Evolutionary conservation across 2,888 invertebrate species (phyloP).

Genomic region (Andrena chrysosceles): DNA sequence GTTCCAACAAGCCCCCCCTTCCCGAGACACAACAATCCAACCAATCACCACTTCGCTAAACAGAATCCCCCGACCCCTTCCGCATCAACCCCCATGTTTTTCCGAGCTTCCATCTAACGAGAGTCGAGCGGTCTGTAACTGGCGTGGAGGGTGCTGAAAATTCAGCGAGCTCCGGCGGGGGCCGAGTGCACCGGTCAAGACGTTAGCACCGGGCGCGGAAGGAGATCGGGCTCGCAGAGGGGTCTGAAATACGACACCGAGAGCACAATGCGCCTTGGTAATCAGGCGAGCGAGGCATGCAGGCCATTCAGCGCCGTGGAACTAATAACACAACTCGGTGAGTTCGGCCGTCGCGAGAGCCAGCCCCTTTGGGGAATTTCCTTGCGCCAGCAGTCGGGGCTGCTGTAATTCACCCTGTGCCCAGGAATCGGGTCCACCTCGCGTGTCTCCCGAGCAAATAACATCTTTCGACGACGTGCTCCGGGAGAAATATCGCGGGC

Average conservation of each 20-base stretch:
- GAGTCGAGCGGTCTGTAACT: background rate
- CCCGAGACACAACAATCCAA: no score
- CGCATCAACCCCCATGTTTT: no score
- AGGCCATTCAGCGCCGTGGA: slow-evolving; percentile 56
- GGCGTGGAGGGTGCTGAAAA: background rate
- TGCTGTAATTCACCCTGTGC: slow-evolving; percentile 60
- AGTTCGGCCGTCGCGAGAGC: slow-evolving; percentile 53
- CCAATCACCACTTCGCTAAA: no score
- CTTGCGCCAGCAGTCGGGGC: slow-evolving; percentile 32
- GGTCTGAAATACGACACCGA: slow-evolving; percentile 28
- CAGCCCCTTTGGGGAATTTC: slow-evolving; percentile 54
- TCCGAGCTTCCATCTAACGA: background rate
- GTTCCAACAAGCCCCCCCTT: no score
- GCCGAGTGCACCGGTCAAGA: background rate
- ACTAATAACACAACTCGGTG: slow-evolving; percentile 67
- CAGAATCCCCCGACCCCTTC: no score
- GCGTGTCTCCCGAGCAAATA: slow-evolving; percentile 50
- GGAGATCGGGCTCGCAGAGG: slow-evolving; percentile 9
- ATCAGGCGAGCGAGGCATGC: slow-evolving; percentile 51
- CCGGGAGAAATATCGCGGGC: background rate
- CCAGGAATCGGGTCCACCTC: slow-evolving; percentile 32
- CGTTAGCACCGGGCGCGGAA: slow-evolving; percentile 5
- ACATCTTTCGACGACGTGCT: slow-evolving; percentile 42
- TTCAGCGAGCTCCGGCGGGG: background rate
- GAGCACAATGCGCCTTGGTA: slow-evolving; percentile 35